phyloP scores from a whole-genome alignment of 2,797 vertebrate genomes.

The Sebastes umbrosus region DNA sequence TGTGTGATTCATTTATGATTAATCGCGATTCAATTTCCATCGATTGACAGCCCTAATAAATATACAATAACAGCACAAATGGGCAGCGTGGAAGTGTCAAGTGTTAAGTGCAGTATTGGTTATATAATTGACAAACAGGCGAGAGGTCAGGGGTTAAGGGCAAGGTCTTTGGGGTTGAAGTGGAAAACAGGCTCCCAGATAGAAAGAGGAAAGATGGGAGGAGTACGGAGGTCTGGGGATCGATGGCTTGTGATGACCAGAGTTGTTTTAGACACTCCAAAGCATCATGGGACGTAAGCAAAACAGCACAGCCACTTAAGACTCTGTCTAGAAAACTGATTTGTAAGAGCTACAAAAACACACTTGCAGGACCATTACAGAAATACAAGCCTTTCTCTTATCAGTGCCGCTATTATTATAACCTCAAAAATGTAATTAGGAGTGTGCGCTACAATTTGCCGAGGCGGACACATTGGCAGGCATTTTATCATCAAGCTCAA shows the following conservation, averaged over 20 bases:
- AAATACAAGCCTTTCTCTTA: constrained; percentile 69
- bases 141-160: constrained; percentile 2
- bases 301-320: constrained; percentile 59
- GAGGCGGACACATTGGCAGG: constrained; percentile 70
- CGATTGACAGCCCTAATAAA: neutral
- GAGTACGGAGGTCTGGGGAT: neutral
- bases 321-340: constrained; percentile 44
- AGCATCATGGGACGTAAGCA: constrained; percentile 50
- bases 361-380: constrained; percentile 46
- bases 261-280: constrained; percentile 60
- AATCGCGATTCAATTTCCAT: no score
- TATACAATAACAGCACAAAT: neutral
- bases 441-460: constrained; percentile 65
- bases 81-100: neutral
- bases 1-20: no score
- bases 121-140: neutral
- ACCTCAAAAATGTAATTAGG: constrained; percentile 69
- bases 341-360: constrained; percentile 67
- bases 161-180: neutral
- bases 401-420: constrained; percentile 74
- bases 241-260: constrained; percentile 26
- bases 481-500: constrained; percentile 65
- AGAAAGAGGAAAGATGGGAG: neutral
- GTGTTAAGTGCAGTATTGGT: neutral
- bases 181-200: neutral